Evolutionary conservation across 2,797 vertebrate genomes (phyloP).

Genomic region (Coluber constrictor): DNA sequence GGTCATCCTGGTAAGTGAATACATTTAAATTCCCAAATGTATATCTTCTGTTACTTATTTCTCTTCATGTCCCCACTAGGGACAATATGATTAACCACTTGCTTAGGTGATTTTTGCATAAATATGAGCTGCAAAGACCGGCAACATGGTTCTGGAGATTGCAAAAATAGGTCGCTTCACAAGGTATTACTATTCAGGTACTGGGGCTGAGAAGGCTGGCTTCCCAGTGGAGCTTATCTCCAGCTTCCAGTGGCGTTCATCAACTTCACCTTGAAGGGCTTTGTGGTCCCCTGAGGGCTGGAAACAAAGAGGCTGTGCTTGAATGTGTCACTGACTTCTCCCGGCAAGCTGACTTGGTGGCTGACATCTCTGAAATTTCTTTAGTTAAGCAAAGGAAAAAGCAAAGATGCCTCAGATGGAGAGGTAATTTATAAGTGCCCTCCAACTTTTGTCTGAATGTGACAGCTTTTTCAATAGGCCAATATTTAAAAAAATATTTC

Average conservation of each 20-base stretch:
- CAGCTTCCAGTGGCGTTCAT: rapidly evolving
- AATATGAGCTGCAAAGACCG: not conserved
- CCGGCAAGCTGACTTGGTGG: not conserved
- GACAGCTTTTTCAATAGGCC: not conserved
- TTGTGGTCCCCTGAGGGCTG: rapidly evolving
- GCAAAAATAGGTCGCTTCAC: not conserved
- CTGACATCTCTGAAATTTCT: not conserved
- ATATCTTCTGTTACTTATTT: not conserved
- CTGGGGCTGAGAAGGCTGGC: rapidly evolving
- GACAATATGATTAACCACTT: not conserved
- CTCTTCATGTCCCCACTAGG: not conserved
- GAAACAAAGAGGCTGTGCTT: not conserved
- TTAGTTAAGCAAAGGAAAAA: not conserved
- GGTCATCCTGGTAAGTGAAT: constrained; percentile 24
- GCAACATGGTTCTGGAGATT: not conserved
- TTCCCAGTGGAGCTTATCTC: constrained; percentile 2
- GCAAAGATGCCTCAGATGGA: rapidly evolving
- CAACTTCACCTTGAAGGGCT: not conserved
- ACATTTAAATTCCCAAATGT: rapidly evolving
- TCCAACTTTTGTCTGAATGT: rapidly evolving
- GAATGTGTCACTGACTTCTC: rapidly evolving
- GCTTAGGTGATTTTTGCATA: not conserved
- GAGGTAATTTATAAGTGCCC: not conserved
- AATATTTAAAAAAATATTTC: not conserved
- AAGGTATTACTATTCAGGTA: not conserved